Base-by-base conservation (phyloP, 64 coral and sea anemone species). In the Stichodactyla helianthus region DNA sequence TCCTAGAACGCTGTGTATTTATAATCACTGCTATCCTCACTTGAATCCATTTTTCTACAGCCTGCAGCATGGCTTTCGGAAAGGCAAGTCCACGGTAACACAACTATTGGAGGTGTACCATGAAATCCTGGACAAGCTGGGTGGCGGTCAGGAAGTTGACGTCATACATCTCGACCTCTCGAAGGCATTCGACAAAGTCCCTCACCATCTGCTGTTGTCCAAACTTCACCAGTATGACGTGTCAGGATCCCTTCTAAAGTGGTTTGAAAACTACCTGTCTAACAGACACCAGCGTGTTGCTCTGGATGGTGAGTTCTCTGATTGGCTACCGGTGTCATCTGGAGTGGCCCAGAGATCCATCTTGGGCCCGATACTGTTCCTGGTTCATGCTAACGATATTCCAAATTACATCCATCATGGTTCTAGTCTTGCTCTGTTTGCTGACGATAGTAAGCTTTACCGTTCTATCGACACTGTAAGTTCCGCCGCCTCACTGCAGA, bases 211-310 rank as follows among this genome's bases (percentile, higher is more conserved):
- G 7, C 59, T 62, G 59, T 62, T 62, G 12, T 62, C 12, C 7
- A 62, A 62, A 62, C 59, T 62, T 62, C 59, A 62, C 55, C 55
- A 57, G 55, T 57, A 77, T 74, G 55, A 87, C 17, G 65, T 87
- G 27, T 50, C 85, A 71, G 65, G 85, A n/a, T 54, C 65, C 50
- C 51, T 87, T 20, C 51, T 87, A 52, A 77, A 87, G 0, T 89
- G 87, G 87, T 89, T 89, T 67, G 51, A 11, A 77, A 82, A 74
- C 87, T 89, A 89, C 59, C 61, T 89, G 57, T 89, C 87, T 26
- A 14, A 89, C 60, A 89, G 87, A 89, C 50, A 82, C 6, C 87
- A 89, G 78, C 22, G 78, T 51, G 87, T 82, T 5, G 77, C 56
- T 65, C 87, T 81, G 14, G 59, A 89, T 44, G 87, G 76, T 67